Conservation (phyloP, 2,113 vertebrate genomes). For the Pterocles gutturalis region DNA sequence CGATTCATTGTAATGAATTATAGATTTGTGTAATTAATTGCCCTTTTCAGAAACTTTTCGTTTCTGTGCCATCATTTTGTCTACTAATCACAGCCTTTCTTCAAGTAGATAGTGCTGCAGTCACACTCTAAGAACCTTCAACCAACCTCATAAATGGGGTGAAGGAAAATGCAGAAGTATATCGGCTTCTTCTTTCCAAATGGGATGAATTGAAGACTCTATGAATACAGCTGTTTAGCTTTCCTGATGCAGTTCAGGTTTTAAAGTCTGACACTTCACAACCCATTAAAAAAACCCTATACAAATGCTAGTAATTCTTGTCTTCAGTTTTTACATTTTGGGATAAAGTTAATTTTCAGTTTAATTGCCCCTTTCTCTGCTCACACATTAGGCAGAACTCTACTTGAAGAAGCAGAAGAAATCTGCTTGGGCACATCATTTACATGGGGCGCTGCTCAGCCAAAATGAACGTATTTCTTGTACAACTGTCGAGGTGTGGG, state of each 20-base stretch:
- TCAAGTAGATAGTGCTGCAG: background rate
- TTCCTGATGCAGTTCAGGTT: background rate
- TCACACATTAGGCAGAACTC: background rate
- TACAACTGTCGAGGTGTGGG: background rate
- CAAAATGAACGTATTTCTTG: background rate
- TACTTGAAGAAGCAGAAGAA: background rate
- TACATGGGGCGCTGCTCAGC: background rate
- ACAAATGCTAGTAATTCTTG: background rate
- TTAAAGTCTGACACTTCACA: background rate
- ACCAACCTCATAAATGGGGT: background rate
- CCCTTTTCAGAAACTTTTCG: background rate
- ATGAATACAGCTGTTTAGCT: background rate
- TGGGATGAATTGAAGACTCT: background rate
- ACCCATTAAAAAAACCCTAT: background rate
- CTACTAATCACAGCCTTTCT: background rate
- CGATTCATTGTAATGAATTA: slow-evolving; percentile 23
- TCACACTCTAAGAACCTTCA: background rate
- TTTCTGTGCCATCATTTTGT: background rate
- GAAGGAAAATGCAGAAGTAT: background rate
- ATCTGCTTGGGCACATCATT: background rate
- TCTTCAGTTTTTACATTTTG: background rate
- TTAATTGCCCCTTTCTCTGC: background rate
- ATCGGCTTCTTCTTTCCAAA: background rate
- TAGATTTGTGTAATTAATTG: slow-evolving; percentile 7
- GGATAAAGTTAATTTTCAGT: background rate